Evolutionary conservation across 1,140 invertebrate genomes (phyloP).

Genomic region (Nasonia vitripennis): DNA sequence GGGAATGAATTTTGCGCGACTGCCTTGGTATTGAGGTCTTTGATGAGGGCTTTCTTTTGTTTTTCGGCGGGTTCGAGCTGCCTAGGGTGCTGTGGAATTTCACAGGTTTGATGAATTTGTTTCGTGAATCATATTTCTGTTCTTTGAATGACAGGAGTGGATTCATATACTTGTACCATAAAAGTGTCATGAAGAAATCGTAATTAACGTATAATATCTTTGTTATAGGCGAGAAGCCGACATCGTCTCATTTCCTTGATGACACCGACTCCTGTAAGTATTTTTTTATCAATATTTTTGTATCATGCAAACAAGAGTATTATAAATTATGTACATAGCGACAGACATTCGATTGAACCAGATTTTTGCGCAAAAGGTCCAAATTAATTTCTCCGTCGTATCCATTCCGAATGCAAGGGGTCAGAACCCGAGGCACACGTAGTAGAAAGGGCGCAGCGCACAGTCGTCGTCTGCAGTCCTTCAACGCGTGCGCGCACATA

Average conservation of each 20-base stretch:
- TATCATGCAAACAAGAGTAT: too few species aligned
- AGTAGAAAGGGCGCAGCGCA: neutral
- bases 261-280: neutral
- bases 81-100: neutral
- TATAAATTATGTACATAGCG: too few species aligned
- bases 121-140: too few species aligned
- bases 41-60: constrained; percentile 1
- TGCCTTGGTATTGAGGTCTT: neutral
- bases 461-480: constrained; percentile 15
- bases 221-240: neutral
- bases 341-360: neutral
- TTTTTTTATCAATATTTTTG: too few species aligned
- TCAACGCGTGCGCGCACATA: neutral
- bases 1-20: neutral
- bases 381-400: constrained; percentile 42
- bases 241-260: neutral
- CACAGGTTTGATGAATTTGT: too few species aligned
- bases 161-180: too few species aligned
- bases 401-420: constrained; percentile 26
- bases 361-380: constrained; percentile 21
- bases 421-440: neutral
- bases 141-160: too few species aligned
- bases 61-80: neutral
- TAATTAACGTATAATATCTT: neutral
- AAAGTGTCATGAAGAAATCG: too few species aligned